Base-by-base conservation (phyloP, 2,797 vertebrate genomes). In the Halcyon leucocephala region DNA sequence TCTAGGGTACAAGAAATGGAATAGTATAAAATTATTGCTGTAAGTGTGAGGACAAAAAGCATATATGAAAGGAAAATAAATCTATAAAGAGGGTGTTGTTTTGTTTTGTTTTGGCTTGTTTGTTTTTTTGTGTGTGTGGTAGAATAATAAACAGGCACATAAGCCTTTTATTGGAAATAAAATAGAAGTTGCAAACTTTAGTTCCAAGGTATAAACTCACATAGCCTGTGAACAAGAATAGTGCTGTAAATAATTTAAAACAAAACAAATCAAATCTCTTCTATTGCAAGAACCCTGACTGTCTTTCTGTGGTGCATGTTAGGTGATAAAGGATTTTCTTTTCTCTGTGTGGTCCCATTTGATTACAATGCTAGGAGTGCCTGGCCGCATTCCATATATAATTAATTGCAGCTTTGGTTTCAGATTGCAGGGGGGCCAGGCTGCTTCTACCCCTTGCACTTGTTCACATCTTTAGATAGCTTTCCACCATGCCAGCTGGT, bases 371-470 rank as follows among this genome's bases (percentile, higher is more conserved):
- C 89, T 94, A 84, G 97, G 76, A 95, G 86, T 44, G 91, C 95
- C 96, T 98, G 98, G 97, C 97, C 3, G 9, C 94, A 88, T 97
- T 97, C 97, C 98, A 97, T 97, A 52, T 90, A 90, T 97, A 98
- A 98, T 98, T 98, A 98, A 98, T 98, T 93, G 97, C 95, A 86
- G 83, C 95, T 96, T 98, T 97, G 97, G 98, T 98, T 98, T 98
- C 86, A 89, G 97, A 97, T 97, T 95, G 94, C 96, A 95, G 91
- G 0, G 1, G 82, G 95, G 89, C 93, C 85, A 52, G 81, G 57
- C 85, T 92, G 89, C 79, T 71, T 90, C 67, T 79, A 72, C 64
- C 89, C 33, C 71, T 94, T 77, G 79, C 10, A 18, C 81, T 85
- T 83, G 89, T 94, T 97, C 97, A 19, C 82, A 81, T 97, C 97